Evolutionary conservation across 2,113 vertebrate genomes (phyloP).

Genomic region (Camelus bactrianus): DNA sequence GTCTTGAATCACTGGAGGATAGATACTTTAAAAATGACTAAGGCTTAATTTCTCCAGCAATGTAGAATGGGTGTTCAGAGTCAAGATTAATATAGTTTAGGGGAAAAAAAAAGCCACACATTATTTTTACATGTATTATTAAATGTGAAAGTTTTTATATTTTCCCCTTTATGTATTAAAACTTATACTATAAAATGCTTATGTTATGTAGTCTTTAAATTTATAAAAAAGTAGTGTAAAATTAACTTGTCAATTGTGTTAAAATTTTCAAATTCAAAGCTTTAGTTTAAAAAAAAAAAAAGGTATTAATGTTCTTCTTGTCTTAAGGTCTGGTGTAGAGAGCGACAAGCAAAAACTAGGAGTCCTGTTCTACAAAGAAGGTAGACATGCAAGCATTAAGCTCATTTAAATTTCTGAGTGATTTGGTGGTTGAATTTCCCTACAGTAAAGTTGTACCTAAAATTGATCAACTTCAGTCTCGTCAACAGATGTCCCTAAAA

Average conservation of each 20-base stretch:
- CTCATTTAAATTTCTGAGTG: constrained; percentile 56
- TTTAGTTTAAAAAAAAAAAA: constrained; percentile 4
- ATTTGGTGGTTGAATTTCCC: constrained; percentile 82
- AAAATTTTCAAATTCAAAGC: neutral
- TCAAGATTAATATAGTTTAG: neutral
- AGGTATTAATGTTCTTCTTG: neutral
- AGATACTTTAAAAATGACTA: neutral
- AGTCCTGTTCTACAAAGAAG: neutral
- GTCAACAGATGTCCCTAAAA: constrained; percentile 88
- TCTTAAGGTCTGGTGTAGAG: neutral
- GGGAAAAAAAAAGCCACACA: neutral
- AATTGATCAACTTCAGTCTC: constrained; percentile 86
- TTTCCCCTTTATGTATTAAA: neutral
- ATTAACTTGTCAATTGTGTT: neutral
- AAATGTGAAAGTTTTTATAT: neutral
- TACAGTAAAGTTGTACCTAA: constrained; percentile 82
- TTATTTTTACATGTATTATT: neutral
- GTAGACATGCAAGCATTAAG: neutral
- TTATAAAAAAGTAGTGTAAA: neutral
- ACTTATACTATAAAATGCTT: neutral
- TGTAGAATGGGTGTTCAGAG: neutral
- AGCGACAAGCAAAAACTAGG: neutral
- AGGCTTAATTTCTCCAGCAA: neutral
- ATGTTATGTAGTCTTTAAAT: neutral
- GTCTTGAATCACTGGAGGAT: neutral